phyloP scores from a whole-genome alignment of 2,113 vertebrate species.

The Penelope pileata region DNA sequence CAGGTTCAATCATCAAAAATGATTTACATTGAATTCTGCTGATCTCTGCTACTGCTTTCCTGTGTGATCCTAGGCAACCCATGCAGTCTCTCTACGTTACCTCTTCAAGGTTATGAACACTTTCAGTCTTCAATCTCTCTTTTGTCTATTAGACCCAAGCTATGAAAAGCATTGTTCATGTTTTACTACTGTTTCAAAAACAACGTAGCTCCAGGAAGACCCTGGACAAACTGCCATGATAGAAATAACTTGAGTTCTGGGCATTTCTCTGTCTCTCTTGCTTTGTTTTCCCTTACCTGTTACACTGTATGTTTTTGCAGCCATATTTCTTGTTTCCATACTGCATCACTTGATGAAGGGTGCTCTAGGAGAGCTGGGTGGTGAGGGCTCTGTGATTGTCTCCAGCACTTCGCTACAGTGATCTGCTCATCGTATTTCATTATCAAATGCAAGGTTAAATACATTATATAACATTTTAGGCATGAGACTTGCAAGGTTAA shows the following conservation, averaged over 20 bases:
- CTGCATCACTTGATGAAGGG: not conserved
- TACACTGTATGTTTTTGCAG: not conserved
- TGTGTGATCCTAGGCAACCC: not conserved
- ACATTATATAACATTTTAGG: constrained; percentile 38
- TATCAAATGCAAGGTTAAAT: constrained; percentile 43
- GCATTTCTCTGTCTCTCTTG: not conserved
- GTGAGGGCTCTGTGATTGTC: not conserved
- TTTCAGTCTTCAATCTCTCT: not conserved
- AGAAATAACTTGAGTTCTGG: not conserved
- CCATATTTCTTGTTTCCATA: not conserved
- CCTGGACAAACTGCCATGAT: not conserved
- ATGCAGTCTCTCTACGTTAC: not conserved
- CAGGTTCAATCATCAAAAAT: not conserved
- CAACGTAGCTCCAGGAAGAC: not conserved
- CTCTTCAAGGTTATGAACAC: not conserved
- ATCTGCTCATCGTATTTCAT: constrained; percentile 19
- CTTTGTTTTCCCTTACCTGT: not conserved
- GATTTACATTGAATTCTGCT: not conserved
- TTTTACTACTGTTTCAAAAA: not conserved
- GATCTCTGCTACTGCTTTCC: not conserved
- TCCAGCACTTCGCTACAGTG: not conserved
- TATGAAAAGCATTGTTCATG: not conserved
- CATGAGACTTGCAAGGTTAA: constrained; percentile 47
- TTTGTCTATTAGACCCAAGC: accelerated
- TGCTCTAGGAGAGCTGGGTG: not conserved